Evolutionary conservation across 2,888 invertebrate genomes (phyloP), one percentile per base, ranked within the genome.

Genomic region (Chymomyza fuscimana): DNA sequence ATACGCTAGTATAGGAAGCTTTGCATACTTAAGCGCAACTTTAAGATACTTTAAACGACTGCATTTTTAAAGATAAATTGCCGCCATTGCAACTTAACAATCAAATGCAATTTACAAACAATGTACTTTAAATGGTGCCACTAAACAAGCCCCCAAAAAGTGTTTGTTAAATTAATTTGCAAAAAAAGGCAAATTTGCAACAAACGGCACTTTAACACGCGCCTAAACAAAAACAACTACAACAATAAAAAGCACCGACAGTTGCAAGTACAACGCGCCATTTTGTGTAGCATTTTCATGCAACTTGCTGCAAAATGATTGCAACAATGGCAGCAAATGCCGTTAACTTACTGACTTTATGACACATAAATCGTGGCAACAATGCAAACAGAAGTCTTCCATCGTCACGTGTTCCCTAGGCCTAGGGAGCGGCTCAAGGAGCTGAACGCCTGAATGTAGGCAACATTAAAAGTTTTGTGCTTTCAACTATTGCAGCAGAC

Each of bases 271-370:
- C 78, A 79, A 68, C 73, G 71, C 70, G 78, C 77, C 74, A 77
- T 77, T 72, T 77, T 70, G 65, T 63, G 40, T 16, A 72, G 77
- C 81, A 77, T 68, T 73, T 60, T 56, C 72, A 54, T 66, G 61
- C 72, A 69, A 40, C 25, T 46, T 40, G 10, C 40, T 12, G 29
- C 58, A 29, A 29, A 36, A 56, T 25, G 16, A 40, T 78, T 78
- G 77, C 74, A 76, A 54, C 58, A 81, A 84, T 79, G 87, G 88
- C 87, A 77, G 82, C 65, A 84, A 88, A 81, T 81, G 81, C 78
- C 79, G 74, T 79, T 82, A 89, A 82, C 89, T 90, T 89, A 90
- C 88, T 90, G 90, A 90, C 90, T 90, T 90, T 90, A 89, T 90
- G 90, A 90, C 90, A 90, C 90, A 90, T 89, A 90, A 90, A 90